Evolutionary conservation across 2,888 invertebrate genomes (phyloP), one percentile per base, ranked within the genome.

Genomic region (Leptinotarsa peninsularis): DNA sequence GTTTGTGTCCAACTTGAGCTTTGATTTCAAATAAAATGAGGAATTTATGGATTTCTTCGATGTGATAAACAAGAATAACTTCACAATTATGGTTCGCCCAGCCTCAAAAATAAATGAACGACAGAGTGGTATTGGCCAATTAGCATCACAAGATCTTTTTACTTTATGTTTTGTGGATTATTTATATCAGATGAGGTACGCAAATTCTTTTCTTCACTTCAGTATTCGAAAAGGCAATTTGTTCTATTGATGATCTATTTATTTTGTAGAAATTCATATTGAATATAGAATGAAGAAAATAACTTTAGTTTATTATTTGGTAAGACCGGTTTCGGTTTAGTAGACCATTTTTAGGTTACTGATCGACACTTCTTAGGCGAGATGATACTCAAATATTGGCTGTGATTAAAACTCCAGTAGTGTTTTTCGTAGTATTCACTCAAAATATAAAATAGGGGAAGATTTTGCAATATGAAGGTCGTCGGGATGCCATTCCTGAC

Each of bases 311-410:
- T 3, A 23, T 23, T 23, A 23, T 23, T 23, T 23, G 23, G 3
- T 23, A 23, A 4, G 23, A 23, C 23, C 4, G 23, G 23, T 23
- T 23, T 23, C 23, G 3, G 4, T 23, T 23, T 23, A 23, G 3
- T 23, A 23, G 23, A 23, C 23, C 23, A 23, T 23, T 23, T 23
- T 23, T 4, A 23, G 0, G 23, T 23, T 23, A 79, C 79, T 79
- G 80, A 77, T 72, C 75, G 74, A 72, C 73, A 52, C 66, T 71
- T 75, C 71, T 67, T 76, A 70, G 69, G 49, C 49, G 56, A 56
- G 56, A 56, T 69, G 52, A 69, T 69, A 56, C 56, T 69, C 27
- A 33, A n/a, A 70, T 49, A 70, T 70, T 70, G 49, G 58, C 63
- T 63, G 14, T 17, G 33, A 63, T 63, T 27, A 60, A 60, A 15